These are phyloP conservation scores for Zophobas atratus DNA, from an alignment of 1,140 invertebrate genomes.

Conservation along the genomic window DNA sequence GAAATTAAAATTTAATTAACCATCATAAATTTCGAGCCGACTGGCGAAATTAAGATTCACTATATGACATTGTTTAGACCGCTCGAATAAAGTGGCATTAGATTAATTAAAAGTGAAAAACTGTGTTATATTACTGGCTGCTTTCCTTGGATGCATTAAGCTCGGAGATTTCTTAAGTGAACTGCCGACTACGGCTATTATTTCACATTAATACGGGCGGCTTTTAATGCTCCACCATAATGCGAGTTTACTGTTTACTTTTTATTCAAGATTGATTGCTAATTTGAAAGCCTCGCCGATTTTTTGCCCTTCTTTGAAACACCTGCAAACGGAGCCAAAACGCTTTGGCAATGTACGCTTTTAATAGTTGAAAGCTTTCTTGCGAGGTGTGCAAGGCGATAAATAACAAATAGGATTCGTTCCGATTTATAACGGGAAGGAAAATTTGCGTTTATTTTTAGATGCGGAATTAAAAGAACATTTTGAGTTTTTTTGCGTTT, in stretches of 20 bases:
- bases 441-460: too few species aligned
- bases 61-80: constrained; percentile 63
- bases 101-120: constrained; percentile 66
- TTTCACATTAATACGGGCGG: constrained; percentile 57
- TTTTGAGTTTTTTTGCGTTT: neutral
- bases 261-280: constrained; percentile 57
- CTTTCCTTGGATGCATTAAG: constrained; percentile 46
- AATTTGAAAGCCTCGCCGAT: constrained; percentile 37
- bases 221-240: constrained; percentile 56
- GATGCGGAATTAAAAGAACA: neutral
- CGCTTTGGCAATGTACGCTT: constrained; percentile 16
- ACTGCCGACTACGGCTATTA: constrained; percentile 56
- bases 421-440: too few species aligned
- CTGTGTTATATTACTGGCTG: constrained; percentile 58
- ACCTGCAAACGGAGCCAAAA: constrained; percentile 29
- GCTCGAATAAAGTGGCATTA: constrained; percentile 62
- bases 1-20: constrained; percentile 66
- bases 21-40: constrained; percentile 61
- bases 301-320: constrained; percentile 19
- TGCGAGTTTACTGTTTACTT: constrained; percentile 58
- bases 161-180: constrained; percentile 54
- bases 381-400: neutral
- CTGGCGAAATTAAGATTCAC: constrained; percentile 63
- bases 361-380: constrained; percentile 35
- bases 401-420: neutral